Evolutionary conservation across 2,888 invertebrate genomes (phyloP).

Genomic region (Apotomis betuletana): DNA sequence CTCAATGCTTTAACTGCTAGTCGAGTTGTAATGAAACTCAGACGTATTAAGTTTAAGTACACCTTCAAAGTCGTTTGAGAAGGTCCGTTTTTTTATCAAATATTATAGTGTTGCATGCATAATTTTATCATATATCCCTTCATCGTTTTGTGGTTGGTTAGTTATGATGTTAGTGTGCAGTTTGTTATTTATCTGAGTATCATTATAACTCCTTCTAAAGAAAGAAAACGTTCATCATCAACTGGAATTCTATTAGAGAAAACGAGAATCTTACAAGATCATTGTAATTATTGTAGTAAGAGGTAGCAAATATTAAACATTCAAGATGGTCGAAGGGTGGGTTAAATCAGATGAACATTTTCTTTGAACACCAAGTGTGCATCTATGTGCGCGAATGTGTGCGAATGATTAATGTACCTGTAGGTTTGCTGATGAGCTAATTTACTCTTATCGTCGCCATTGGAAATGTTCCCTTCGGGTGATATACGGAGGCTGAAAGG

Average conservation of each 20-base stretch:
- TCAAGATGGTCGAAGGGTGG: background rate
- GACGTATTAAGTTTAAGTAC: conserved; percentile 33
- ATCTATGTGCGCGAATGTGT: conserved; percentile 52
- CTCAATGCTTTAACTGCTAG: conserved; percentile 6
- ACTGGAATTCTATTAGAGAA: background rate
- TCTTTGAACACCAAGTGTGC: conserved; percentile 41
- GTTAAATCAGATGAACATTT: conserved; percentile 25
- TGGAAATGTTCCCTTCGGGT: conserved; percentile 84
- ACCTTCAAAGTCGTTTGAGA: conserved; percentile 10
- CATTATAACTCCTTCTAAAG: conserved; percentile 33
- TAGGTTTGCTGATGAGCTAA: conserved; percentile 89
- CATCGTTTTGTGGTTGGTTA: conserved; percentile 29
- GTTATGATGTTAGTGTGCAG: conserved; percentile 38
- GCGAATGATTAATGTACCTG: conserved; percentile 83
- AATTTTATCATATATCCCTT: conserved; percentile 9
- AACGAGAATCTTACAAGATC: too few relatives aligned
- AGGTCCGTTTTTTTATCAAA: background rate
- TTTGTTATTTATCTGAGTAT: conserved; percentile 35
- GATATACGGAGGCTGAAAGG: conserved; percentile 85
- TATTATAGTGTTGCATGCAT: conserved; percentile 20
- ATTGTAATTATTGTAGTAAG: too few relatives aligned
- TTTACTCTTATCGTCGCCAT: conserved; percentile 87
- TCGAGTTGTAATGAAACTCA: conserved; percentile 46
- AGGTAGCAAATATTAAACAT: too few relatives aligned
- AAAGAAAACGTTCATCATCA: conserved; percentile 25